These are phyloP conservation scores for Falcaria lacertinaria DNA, from an alignment of 2,888 invertebrate genomes.

Conservation along the genomic window DNA sequence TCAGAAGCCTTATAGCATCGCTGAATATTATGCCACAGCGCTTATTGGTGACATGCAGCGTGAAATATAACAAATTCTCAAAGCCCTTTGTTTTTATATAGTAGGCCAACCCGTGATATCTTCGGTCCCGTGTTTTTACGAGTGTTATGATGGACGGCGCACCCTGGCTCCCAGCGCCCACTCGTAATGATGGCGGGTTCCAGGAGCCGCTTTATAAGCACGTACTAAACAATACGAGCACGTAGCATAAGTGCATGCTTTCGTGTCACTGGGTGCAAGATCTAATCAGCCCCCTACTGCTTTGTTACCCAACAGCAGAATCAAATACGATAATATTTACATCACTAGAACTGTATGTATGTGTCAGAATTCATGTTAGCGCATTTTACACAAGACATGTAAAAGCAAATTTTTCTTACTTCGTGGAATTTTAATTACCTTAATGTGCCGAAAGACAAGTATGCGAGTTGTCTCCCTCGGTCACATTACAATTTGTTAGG, in stretches of 20 bases:
- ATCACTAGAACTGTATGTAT: neutral
- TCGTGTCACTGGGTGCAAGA: slow-evolving; percentile 32
- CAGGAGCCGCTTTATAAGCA: slow-evolving; percentile 48
- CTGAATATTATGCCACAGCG: no score
- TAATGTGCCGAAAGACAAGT: slow-evolving; percentile 25
- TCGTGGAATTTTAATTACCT: slow-evolving; percentile 10
- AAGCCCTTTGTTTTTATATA: slow-evolving; percentile 29
- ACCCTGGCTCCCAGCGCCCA: slow-evolving; percentile 30
- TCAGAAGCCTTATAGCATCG: no score
- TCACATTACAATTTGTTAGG: slow-evolving; percentile 69
- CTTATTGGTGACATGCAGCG: slow-evolving; percentile 41
- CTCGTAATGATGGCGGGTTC: slow-evolving; percentile 39
- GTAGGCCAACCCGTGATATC: slow-evolving; percentile 28
- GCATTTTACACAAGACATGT: neutral
- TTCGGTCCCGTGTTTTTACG: slow-evolving; percentile 50
- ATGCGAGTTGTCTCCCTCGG: slow-evolving; percentile 42
- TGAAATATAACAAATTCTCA: slow-evolving; percentile 59
- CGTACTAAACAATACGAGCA: slow-evolving; percentile 35
- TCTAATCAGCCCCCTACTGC: slow-evolving; percentile 28
- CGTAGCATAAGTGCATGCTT: slow-evolving; percentile 33
- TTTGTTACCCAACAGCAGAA: neutral
- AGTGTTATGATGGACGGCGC: slow-evolving; percentile 56
- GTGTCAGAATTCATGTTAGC: neutral
- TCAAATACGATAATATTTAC: neutral
- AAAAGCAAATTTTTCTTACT: slow-evolving; percentile 1